Percentiles rank a stretch among this genome's conserved stretches.
These are phyloP conservation scores for Karalla daura DNA, from an alignment of 2,797 vertebrate species.

Conservation along the genomic window DNA sequence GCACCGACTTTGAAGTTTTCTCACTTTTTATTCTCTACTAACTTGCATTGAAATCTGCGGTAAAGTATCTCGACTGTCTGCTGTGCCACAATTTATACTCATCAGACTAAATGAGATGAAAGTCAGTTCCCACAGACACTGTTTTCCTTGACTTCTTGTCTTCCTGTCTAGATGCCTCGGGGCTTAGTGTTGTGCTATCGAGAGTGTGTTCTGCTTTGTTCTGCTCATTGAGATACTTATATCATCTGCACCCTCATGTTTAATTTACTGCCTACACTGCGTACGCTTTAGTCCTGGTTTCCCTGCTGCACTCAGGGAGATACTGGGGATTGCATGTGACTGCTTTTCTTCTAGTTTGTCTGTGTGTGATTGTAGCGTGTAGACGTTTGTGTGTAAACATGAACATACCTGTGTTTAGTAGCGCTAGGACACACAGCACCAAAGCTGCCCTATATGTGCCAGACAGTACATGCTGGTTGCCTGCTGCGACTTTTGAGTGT, in stretches of 20 bases:
- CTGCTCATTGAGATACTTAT: slow-evolving; percentile 33
- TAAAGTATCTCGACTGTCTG: slow-evolving; percentile 14
- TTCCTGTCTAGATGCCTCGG: slow-evolving; percentile 37
- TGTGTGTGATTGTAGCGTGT: neutral
- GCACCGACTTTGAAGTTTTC: neutral
- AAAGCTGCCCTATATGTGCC: neutral
- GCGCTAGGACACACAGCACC: neutral
- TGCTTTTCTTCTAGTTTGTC: neutral
- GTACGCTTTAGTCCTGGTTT: slow-evolving; percentile 28
- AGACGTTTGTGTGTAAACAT: slow-evolving; percentile 2
- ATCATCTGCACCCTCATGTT: slow-evolving; percentile 68
- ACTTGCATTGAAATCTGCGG: neutral
- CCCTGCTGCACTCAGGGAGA: slow-evolving; percentile 19
- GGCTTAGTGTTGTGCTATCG: slow-evolving; percentile 34
- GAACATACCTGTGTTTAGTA: slow-evolving; percentile 4
- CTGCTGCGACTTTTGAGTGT: slow-evolving; percentile 33
- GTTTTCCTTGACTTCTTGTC: slow-evolving; percentile 42
- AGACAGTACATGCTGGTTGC: neutral
- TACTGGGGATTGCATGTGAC: neutral
- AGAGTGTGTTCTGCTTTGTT: slow-evolving; percentile 50
- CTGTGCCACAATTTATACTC: slow-evolving; percentile 21
- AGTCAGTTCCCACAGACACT: slow-evolving; percentile 26
- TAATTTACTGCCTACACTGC: slow-evolving; percentile 70
- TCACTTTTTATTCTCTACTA: neutral
- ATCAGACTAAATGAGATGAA: slow-evolving; percentile 43